Base-by-base conservation (phyloP, 2,113 vertebrate species). In the Periophthalmodon schlosseri region DNA sequence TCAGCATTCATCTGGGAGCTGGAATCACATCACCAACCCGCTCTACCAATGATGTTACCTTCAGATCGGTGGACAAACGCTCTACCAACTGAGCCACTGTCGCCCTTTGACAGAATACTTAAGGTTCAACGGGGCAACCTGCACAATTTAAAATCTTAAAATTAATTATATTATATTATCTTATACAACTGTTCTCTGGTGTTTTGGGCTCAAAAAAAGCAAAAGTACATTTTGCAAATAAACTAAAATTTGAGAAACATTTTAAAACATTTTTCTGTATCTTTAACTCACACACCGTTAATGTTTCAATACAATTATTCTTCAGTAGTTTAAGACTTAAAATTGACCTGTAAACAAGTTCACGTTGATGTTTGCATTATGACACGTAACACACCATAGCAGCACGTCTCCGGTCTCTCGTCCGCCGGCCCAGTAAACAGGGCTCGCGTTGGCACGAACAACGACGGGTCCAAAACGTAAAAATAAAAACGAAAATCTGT, bases 361-460 rank as follows among this genome's bases (percentile, higher is more conserved):
- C n/a, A 61, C 46, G 52, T 69, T 16, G 23, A 73, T 68, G 20
- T 76, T 72, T 14, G 34, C 50, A 56, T 0, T 47, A 46, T 68
- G 66, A 63, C 20, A 63, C 0, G 68, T 49, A n/a, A 46, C 76
- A 85, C 79, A 73, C 70, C 68, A 82, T 88, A 90, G 88, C 89
- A 91, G 88, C 86, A 89, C 52, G 49, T 73, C 81, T 83, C 74
- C 60, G 2, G 15, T 77, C 76, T 80, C 64, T 75, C 70, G 73
- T 84, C 78, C 78, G 72, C 67, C 69, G 75, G 75, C 75, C 81
- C 78, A 73, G 75, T 76, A 71, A 83, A 64, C 33, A 60, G 74
- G 72, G 86, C 54, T 52, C n/a, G 5, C 4, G 75, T 93, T 94
- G 93, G 93, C 92, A 94, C 92, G 91, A 86, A 90, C 80, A 79